phyloP scores from a whole-genome alignment of 1,140 invertebrate genomes.

The Aphidius ervi region DNA sequence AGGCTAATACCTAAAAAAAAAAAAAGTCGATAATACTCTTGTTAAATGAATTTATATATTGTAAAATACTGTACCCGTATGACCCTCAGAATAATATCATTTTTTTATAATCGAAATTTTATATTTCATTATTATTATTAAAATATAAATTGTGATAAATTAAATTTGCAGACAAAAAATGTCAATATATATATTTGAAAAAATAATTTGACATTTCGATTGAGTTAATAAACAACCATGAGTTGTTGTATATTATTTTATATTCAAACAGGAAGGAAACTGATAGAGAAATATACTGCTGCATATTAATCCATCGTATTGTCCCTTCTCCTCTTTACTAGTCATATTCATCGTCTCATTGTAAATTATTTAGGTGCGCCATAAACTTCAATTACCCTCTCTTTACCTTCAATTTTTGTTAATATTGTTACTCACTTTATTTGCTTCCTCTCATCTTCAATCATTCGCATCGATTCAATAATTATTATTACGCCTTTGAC shows the following conservation, averaged over 20 bases:
- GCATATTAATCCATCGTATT: constrained; percentile 42
- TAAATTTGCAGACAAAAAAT: no score
- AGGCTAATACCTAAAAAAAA: no score
- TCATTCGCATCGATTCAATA: constrained; percentile 20
- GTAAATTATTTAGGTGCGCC: constrained; percentile 25
- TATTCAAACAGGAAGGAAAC: constrained; percentile 46
- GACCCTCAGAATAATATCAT: no score
- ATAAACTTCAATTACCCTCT: constrained; percentile 21
- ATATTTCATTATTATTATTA: no score
- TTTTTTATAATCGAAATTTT: no score
- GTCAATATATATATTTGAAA: no score
- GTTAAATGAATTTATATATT: no score
- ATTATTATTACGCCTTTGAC: constrained; percentile 8
- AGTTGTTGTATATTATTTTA: background rate
- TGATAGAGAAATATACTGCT: constrained; percentile 39
- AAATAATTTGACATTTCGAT: background rate
- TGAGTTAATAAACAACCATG: background rate
- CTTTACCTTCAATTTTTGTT: constrained; percentile 1
- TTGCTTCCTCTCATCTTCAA: background rate
- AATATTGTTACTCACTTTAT: background rate
- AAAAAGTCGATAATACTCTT: no score
- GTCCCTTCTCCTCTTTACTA: background rate
- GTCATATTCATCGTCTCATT: constrained; percentile 8
- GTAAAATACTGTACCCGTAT: no score
- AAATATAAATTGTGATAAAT: no score